A percentile compares a stretch with the other conserved stretches of the same genome.
These are phyloP conservation scores for Sarcoramphus papa DNA, from an alignment of 2,797 vertebrate genomes.

Conservation along the genomic window DNA sequence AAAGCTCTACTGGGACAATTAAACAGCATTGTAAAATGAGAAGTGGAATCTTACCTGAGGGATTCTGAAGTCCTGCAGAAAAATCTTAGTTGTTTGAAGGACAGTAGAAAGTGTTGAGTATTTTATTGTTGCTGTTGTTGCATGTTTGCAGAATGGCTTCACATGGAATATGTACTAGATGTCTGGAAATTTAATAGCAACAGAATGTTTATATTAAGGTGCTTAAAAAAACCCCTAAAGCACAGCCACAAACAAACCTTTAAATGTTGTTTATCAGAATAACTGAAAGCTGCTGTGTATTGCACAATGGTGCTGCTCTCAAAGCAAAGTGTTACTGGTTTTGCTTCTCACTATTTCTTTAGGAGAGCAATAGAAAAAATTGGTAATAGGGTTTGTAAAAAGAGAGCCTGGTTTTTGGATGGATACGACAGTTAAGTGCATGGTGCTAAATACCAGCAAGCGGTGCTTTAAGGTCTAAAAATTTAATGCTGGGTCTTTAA, in stretches of 20 bases:
- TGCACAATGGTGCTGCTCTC: neutral
- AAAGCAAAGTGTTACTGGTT: neutral
- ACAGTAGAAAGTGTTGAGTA: neutral
- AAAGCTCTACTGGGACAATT: neutral
- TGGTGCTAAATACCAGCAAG: neutral
- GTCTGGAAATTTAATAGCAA: neutral
- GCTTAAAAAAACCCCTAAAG: neutral
- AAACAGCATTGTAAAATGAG: neutral
- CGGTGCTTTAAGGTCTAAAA: neutral
- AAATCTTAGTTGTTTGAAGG: neutral
- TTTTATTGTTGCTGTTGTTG: neutral
- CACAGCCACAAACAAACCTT: neutral
- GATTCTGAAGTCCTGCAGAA: neutral
- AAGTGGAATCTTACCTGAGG: neutral
- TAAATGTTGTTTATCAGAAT: neutral
- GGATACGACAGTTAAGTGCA: neutral
- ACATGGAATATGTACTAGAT: no score
- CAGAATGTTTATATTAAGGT: neutral
- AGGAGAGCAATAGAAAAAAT: neutral
- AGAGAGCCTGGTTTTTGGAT: neutral
- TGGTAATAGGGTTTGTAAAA: fast-evolving
- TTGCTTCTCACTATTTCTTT: neutral
- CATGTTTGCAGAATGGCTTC: neutral
- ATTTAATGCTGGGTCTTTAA: neutral
- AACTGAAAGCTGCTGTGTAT: neutral